Percentiles rank a stretch among this genome's conserved stretches.
phyloP scores from a whole-genome alignment of 2,888 invertebrate genomes.

The Myathropa florea region DNA sequence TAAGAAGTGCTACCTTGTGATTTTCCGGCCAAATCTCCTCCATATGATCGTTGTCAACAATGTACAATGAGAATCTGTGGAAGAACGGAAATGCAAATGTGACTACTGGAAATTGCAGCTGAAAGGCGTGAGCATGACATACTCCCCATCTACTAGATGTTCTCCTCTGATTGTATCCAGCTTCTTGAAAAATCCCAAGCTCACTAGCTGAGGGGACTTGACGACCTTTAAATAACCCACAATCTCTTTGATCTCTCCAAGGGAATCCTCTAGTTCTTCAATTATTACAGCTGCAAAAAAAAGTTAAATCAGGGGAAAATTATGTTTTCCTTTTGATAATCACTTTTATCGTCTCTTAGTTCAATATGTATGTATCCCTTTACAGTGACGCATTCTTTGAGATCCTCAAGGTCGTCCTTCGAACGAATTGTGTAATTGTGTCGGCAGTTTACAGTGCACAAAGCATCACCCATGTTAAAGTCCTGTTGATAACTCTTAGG shows the following conservation, averaged over 20 bases:
- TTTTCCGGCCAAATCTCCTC: constrained; percentile 83
- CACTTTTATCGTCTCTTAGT: constrained; percentile 74
- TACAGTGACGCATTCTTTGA: constrained; percentile 86
- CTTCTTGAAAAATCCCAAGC: constrained; percentile 85
- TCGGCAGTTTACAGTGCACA: constrained; percentile 74
- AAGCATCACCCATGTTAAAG: background rate
- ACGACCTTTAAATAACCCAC: constrained; percentile 85
- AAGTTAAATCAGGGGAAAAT: constrained; percentile 34
- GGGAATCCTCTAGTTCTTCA: constrained; percentile 82
- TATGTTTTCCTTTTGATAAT: background rate
- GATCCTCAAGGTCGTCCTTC: constrained; percentile 74
- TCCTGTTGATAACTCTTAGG: constrained; percentile 81
- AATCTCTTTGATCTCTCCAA: constrained; percentile 85
- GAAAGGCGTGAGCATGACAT: constrained; percentile 11
- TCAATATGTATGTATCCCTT: constrained; percentile 85
- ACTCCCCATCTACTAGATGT: constrained; percentile 75
- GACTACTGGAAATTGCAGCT: too few relatives aligned
- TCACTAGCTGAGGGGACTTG: constrained; percentile 83
- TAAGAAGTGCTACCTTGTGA: constrained; percentile 81
- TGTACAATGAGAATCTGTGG: constrained; percentile 82
- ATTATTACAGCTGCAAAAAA: constrained; percentile 73
- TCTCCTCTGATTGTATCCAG: constrained; percentile 85
- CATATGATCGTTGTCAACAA: constrained; percentile 86
- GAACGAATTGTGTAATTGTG: constrained; percentile 73
- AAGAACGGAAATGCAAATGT: background rate